Evolutionary conservation across 2,113 vertebrate species (phyloP), one percentile per base, ranked within the genome.

Genomic region (Vulpes vulpes): DNA sequence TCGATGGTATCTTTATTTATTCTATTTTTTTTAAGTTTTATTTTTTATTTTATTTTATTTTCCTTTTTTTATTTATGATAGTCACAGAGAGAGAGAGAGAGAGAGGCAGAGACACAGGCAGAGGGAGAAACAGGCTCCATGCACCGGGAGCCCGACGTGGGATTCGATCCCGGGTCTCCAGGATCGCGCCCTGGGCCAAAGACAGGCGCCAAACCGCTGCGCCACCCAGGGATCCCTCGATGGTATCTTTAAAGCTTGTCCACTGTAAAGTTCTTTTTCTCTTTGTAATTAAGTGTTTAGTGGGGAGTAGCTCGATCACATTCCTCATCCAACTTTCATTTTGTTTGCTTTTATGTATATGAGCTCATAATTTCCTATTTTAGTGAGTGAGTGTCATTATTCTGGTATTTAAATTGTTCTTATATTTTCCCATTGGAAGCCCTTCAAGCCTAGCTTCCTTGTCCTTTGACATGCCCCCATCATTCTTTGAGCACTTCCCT

Each of bases 331-430:
- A 49, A 51, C 5, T 82, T 82, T 64, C n/a, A 53, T 65, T 60
- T 60, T 88, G 43, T 51, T 76, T 69, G 43, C 32, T 60, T 79
- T 19, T 67, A 51, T 76, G n/a, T 67, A 22, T 35, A 62, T 81
- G 38, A 79, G 71, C 32, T 83, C 59, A 35, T 84, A 7, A 11
- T 95, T 88, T 73, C 67, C 74, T 87, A 4, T 94, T 60, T 94
- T 71, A 91, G 1, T 55, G 78, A 91, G 23, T 82, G 86, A 49
- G 38, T 83, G 57, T 38, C 76, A 53, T 82, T 91, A 79, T 57
- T 82, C 55, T 35, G n/a, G 49, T 88, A 25, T 93, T 96, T 43
- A 93, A 60, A 60, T 35, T 32, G 23, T 78, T 74, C 30, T 96
- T 57, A 73, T 32, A n/a, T 71, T 94, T 91, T 64, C 79, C 23